These are phyloP conservation scores for Psittacula cyanocephala DNA, from an alignment of 2,113 vertebrate species.

Conservation along the genomic window DNA sequence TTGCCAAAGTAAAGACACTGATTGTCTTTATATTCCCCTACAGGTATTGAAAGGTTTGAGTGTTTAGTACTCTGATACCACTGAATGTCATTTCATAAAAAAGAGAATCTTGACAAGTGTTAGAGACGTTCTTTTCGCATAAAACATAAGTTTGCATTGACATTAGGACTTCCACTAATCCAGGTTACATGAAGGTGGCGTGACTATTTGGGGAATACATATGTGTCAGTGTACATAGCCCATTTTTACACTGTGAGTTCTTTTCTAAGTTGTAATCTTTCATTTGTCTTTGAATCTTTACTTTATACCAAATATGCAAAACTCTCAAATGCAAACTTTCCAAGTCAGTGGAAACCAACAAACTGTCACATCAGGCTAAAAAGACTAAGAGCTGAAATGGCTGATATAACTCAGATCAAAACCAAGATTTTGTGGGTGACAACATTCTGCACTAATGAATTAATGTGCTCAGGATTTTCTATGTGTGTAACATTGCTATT, in stretches of 20 bases:
- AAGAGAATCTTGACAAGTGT: background rate
- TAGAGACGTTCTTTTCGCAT: background rate
- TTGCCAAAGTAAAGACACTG: background rate
- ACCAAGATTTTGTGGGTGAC: background rate
- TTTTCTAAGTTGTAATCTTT: background rate
- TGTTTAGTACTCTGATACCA: background rate
- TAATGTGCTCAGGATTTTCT: background rate
- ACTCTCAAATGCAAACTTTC: background rate
- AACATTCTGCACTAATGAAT: background rate
- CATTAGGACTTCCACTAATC: background rate
- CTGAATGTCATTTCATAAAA: background rate
- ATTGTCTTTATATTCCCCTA: background rate
- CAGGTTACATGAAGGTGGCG: background rate
- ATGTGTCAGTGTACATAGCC: background rate
- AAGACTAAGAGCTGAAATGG: background rate
- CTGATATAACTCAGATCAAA: background rate
- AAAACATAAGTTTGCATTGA: background rate
- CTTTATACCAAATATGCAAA: background rate
- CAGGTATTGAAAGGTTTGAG: background rate
- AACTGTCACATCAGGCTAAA: background rate
- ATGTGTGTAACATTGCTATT: background rate
- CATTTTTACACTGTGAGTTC: background rate
- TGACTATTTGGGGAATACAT: background rate
- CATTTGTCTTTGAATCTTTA: background rate
- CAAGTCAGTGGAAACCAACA: background rate